Percentiles rank a stretch among this genome's conserved stretches.
Conservation (phyloP, 2,888 invertebrate species). For the Lissocephala sabroskyi region DNA sequence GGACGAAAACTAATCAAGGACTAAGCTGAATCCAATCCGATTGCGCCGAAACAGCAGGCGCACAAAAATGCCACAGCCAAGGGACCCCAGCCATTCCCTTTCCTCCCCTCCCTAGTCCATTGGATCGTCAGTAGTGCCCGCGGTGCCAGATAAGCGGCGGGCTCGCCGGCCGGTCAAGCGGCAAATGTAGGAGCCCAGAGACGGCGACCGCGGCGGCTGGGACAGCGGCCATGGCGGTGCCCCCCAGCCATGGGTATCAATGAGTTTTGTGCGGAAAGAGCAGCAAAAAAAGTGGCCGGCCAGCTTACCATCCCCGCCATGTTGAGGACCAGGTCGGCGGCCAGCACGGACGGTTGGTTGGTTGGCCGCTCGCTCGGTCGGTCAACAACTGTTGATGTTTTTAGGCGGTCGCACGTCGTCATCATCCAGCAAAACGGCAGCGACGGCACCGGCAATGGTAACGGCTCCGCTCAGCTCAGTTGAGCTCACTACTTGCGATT, state of each 20-base stretch:
- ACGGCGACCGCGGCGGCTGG: conserved; percentile 9
- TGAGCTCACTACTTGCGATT: conserved; percentile 67
- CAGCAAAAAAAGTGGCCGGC: not conserved
- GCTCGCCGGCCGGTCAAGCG: conserved; percentile 21
- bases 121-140: conserved; percentile 31
- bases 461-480: conserved; percentile 17
- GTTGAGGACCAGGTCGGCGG: conserved; percentile 31
- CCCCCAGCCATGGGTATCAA: conserved; percentile 55
- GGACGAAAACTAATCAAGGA: conserved; percentile 71
- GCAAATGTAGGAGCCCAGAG: not conserved
- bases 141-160: conserved; percentile 41
- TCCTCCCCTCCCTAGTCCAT: conserved; percentile 12
- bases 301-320: conserved; percentile 39
- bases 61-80: conserved; percentile 18
- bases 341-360: no score
- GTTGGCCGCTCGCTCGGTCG: conserved; percentile 27
- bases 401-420: conserved; percentile 67
- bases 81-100: conserved; percentile 4
- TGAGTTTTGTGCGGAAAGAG: conserved; percentile 37
- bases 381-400: conserved; percentile 66
- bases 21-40: conserved; percentile 70
- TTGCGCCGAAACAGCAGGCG: conserved; percentile 53
- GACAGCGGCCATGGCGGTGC: conserved; percentile 40
- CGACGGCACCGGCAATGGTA: conserved; percentile 27
- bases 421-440: conserved; percentile 19